phyloP scores from a whole-genome alignment of 1,140 invertebrate species.

The Magallana ariakensis region DNA sequence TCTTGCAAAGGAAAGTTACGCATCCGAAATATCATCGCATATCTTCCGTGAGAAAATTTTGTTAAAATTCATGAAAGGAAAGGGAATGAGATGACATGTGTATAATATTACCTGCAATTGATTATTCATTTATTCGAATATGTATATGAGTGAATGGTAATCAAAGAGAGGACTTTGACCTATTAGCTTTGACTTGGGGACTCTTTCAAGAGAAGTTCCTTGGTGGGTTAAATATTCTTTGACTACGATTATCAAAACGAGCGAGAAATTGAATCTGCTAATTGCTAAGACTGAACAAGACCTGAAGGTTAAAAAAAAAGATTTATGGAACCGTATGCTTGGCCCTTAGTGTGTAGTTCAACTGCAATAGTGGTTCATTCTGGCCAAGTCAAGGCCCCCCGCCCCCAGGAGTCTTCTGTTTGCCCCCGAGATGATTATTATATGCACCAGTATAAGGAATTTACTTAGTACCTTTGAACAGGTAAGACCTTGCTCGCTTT shows the following conservation, averaged over 20 bases:
- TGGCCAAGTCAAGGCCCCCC: not conserved
- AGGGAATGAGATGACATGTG: constrained; percentile 6
- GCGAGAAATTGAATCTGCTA: too few relatives aligned
- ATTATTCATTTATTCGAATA: constrained; percentile 9
- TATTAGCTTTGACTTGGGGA: too few relatives aligned
- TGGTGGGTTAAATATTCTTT: too few relatives aligned
- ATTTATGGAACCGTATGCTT: not conserved
- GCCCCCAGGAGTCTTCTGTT: not conserved
- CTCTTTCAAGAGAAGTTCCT: too few relatives aligned
- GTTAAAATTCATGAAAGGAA: constrained; percentile 26
- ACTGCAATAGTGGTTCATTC: not conserved
- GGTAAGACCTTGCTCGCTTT: constrained; percentile 18
- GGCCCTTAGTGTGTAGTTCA: not conserved
- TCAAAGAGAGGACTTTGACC: not conserved
- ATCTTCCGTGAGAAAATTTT: not conserved
- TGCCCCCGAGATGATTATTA: constrained; percentile 42
- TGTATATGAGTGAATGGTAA: not conserved
- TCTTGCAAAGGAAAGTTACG: not conserved
- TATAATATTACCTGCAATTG: constrained; percentile 2
- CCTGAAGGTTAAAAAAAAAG: not conserved
- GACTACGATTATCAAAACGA: too few relatives aligned
- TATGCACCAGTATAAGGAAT: constrained; percentile 44
- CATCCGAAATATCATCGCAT: not conserved
- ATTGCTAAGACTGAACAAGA: too few relatives aligned
- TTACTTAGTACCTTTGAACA: constrained; percentile 48